Base-by-base conservation (phyloP, 2,797 vertebrate genomes). In the Bovichtus diacanthus region DNA sequence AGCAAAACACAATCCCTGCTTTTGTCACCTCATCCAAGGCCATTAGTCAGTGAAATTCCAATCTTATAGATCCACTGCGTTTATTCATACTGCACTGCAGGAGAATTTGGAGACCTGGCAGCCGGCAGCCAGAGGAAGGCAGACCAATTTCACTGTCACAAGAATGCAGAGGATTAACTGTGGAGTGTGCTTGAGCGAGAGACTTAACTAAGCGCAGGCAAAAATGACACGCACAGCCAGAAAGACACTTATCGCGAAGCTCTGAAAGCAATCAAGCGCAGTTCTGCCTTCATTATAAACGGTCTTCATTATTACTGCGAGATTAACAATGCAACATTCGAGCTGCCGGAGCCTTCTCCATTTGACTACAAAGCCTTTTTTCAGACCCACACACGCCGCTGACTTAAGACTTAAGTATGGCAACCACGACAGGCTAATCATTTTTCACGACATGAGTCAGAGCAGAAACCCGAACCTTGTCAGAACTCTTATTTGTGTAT, bases 91-190 rank as follows among this genome's bases (percentile, higher is more conserved):
- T 1, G 84, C 13, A 36, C 67, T 84, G 83, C 83, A 63, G 79
- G 68, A 55, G 66, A 72, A 75, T 27, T 4, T 39, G 51, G 50
- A 64, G 70, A 50, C 38, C 67, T 65, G 69, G 72, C 59, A 77
- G 53, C 19, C 34, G 7, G 70, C 80, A 76, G 70, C 67, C 39
- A 58, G 50, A 78, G 68, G 81, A 61, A 82, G 72, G 65, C 51
- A 44, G 73, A 62, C 43, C 27, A 34, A 85, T 80, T 79, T 82
- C 72, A 80, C 82, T 61, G 72, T 85, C 81, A 58, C 75, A 85
- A 85, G 86, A 90, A 89, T 81, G 87, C 76, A 50, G 70, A 25
- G 84, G 92, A 92, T 93, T 91, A 91, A 89, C 74, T 43, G 21
- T 11, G 44, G 82, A 86, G 88, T 70, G 73, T 65, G 77, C 74